phyloP scores from a whole-genome alignment of 2,888 invertebrate species.

The Drosophila ustulata region DNA sequence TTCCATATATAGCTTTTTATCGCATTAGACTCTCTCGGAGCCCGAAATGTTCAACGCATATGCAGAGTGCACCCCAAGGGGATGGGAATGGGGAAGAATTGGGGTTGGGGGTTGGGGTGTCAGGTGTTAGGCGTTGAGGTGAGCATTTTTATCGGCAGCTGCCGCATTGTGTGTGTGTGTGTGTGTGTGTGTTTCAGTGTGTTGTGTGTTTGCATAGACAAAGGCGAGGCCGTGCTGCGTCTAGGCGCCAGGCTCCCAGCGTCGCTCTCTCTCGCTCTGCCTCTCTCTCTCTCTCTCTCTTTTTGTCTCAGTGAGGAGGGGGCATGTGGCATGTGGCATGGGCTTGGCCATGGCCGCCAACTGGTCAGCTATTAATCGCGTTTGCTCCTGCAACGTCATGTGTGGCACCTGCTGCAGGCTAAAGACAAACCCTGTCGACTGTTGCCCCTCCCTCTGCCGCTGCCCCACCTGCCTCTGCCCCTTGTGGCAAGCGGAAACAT shows the following conservation, averaged over 20 bases:
- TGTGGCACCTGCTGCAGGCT: conserved; percentile 62
- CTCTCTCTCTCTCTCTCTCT: not conserved
- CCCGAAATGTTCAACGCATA: conserved; percentile 49
- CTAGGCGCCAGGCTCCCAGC: conserved; percentile 38
- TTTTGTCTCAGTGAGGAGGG: not conserved
- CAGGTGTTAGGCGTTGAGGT: conserved; percentile 51
- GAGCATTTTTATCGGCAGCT: conserved; percentile 69
- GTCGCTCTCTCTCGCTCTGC: not conserved
- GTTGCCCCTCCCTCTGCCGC: not conserved
- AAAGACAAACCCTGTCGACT: conserved; percentile 24
- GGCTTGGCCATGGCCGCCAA: conserved; percentile 45
- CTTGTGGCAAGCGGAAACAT: conserved; percentile 28
- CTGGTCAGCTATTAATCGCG: conserved; percentile 55
- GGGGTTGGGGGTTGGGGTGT: not conserved
- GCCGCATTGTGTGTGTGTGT: conserved; percentile 31
- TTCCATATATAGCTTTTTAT: conserved; percentile 56
- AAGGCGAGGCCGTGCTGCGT: conserved; percentile 46
- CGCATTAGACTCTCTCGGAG: conserved; percentile 50
- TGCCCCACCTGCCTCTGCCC: no score
- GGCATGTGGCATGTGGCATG: conserved; percentile 1
- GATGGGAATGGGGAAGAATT: not conserved
- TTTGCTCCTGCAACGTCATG: conserved; percentile 34
- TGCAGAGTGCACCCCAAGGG: conserved; percentile 40
- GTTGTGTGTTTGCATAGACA: conserved; percentile 53
- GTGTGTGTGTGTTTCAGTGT: conserved; percentile 16